phyloP scores from a whole-genome alignment of 2,888 invertebrate genomes.

The Andrena flavipes region DNA sequence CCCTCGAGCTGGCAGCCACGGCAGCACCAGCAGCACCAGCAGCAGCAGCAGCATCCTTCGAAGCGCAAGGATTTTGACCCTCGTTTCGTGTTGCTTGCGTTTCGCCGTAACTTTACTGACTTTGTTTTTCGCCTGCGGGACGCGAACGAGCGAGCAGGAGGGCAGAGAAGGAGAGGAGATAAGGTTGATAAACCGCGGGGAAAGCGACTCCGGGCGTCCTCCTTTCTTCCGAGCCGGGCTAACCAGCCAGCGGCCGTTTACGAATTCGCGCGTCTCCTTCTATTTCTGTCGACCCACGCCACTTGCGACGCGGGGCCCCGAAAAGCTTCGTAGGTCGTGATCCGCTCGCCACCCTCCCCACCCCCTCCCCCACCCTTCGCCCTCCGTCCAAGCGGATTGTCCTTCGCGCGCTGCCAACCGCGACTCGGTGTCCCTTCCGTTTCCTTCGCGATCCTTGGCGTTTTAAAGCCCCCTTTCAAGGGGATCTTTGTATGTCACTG shows the following conservation, averaged over 20 bases:
- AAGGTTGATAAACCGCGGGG: constrained; percentile 79
- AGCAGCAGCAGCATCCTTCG: constrained; percentile 76
- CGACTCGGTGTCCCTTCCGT: background rate
- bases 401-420: background rate
- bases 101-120: constrained; percentile 82
- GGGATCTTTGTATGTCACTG: no score
- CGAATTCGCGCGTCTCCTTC: constrained; percentile 68
- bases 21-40: constrained; percentile 60
- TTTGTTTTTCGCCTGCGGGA: constrained; percentile 82
- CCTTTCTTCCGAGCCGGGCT: constrained; percentile 52
- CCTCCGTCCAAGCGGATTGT: background rate
- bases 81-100: constrained; percentile 83
- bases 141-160: constrained; percentile 57
- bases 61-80: constrained; percentile 85
- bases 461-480: background rate
- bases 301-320: constrained; percentile 37
- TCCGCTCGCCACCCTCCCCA: constrained; percentile 67
- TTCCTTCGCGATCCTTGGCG: background rate
- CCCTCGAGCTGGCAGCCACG: constrained; percentile 54
- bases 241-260: constrained; percentile 51
- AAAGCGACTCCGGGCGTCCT: constrained; percentile 57
- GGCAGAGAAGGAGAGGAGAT: constrained; percentile 72
- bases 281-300: constrained; percentile 65
- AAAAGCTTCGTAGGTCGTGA: constrained; percentile 73
- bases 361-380: background rate